A percentile compares a stretch with the other conserved stretches of the same genome.
These are phyloP conservation scores for Hystrix brachyura DNA, from an alignment of 2,113 vertebrate species.

Conservation along the genomic window DNA sequence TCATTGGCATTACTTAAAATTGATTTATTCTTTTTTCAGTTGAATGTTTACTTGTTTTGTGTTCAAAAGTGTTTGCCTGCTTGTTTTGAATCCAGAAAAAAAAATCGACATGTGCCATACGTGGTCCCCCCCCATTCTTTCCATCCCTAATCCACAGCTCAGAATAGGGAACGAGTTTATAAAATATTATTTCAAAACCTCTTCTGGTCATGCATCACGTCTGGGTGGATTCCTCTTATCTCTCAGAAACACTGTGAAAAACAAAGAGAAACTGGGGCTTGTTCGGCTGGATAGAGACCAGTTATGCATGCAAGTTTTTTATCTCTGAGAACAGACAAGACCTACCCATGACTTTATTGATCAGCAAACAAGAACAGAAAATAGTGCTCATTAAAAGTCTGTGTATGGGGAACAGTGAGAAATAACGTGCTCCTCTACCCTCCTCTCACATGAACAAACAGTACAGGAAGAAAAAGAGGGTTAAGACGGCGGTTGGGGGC, in stretches of 20 bases:
- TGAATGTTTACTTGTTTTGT: slow-evolving; percentile 56
- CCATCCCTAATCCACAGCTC: slow-evolving; percentile 34
- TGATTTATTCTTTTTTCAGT: slow-evolving; percentile 7
- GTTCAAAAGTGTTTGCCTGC: not conserved
- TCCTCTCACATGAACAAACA: not conserved
- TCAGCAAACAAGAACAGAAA: slow-evolving; percentile 77
- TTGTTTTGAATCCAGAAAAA: slow-evolving; percentile 55
- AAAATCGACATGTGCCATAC: slow-evolving; percentile 9
- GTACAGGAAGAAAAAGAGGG: slow-evolving; percentile 24
- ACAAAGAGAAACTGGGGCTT: slow-evolving; percentile 75
- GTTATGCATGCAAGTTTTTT: slow-evolving; percentile 56
- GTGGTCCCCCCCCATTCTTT: slow-evolving; percentile 1
- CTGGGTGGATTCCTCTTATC: slow-evolving; percentile 76
- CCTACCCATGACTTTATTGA: slow-evolving; percentile 72
- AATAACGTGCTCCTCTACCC: not conserved
- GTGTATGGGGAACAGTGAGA: not conserved
- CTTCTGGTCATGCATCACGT: slow-evolving; percentile 12
- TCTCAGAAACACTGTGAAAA: slow-evolving; percentile 79
- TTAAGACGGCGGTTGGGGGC: not conserved
- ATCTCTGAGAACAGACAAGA: slow-evolving; percentile 75
- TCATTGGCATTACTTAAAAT: slow-evolving; percentile 20
- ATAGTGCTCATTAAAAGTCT: slow-evolving; percentile 55
- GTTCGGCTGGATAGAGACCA: slow-evolving; percentile 70
- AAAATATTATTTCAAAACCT: slow-evolving; percentile 59
- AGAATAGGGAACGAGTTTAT: slow-evolving; percentile 43